Base-by-base conservation (phyloP, 2,113 vertebrate species). In the Jaculus jaculus region DNA sequence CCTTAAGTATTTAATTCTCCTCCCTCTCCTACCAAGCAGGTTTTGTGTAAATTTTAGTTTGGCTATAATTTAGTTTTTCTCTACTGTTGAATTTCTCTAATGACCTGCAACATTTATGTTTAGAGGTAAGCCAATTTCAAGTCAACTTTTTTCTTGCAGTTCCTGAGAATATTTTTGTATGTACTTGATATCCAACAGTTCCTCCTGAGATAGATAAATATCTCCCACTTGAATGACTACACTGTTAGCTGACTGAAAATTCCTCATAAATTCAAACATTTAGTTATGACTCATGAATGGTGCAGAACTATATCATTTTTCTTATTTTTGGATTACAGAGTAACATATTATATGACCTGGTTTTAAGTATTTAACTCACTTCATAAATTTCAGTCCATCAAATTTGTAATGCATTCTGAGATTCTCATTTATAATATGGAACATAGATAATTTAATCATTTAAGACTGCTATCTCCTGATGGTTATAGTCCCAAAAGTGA, bases 41-140 rank as follows among this genome's bases (percentile, higher is more conserved):
- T 47, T 3, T 77, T 82, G 20, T 74, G 0, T 75, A 71, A 71
- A 15, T 73, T 92, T 96, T 87, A 69, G 18, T 34, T 54, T 61
- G 73, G 24, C 20, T n/a, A 0, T 87, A 94, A 89, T 97, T 97
- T 97, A 75, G 93, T 95, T 96, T 96, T 95, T 58, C 82, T 84
- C 8, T 87, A 23, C 37, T 94, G 71, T 85, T 85, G 83, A 96
- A 83, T 84, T 90, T 95, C 28, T 95, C 54, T 92, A 91, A 77
- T 90, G 23, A 95, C 93, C 71, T 82, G 75, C 54, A 91, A 32
- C 58, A 26, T 96, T 72, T 63, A 58, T 93, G 91, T 97, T 74
- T 47, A 47, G 58, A 80, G 61, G 94, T 18, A 93, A 86, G n/a
- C 28, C 68, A 94, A 51, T 81, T 81, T 94, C 87, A 80, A 85